Conservation (phyloP, 2,888 invertebrate species). For the Dynastes maya region DNA sequence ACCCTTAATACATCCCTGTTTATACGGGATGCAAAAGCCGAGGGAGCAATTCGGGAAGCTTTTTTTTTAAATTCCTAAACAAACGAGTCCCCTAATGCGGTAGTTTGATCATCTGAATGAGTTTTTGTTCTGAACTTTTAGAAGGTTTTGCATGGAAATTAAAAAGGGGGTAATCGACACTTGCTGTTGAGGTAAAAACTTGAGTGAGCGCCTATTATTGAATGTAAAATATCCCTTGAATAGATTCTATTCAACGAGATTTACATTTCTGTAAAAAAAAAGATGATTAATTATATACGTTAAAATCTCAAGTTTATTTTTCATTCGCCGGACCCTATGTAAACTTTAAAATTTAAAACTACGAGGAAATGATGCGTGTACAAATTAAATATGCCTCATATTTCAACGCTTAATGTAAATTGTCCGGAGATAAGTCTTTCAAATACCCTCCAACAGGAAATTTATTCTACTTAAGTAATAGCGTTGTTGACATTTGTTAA, state of each 20-base stretch:
- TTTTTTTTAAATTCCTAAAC: conserved; percentile 8
- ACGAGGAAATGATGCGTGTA: neutral
- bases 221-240: neutral
- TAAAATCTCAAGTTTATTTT: no score
- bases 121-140: conserved; percentile 30
- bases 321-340: no score
- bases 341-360: neutral
- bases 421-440: neutral
- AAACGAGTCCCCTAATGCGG: conserved; percentile 33
- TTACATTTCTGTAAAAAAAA: no score
- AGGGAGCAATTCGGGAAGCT: conserved; percentile 15
- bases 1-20: conserved; percentile 16
- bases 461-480: conserved; percentile 14
- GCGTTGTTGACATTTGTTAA: conserved; percentile 24
- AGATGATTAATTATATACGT: no score
- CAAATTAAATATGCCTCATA: conserved; percentile 19
- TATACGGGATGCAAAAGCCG: neutral
- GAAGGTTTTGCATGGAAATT: conserved; percentile 21
- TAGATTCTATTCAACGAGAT: no score
- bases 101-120: conserved; percentile 27
- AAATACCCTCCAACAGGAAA: conserved; percentile 3
- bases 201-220: neutral
- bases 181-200: conserved; percentile 10
- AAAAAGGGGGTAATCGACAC: conserved; percentile 17
- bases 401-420: conserved; percentile 18